phyloP scores from a whole-genome alignment of 1,140 invertebrate species.

The Antheraea pernyi region DNA sequence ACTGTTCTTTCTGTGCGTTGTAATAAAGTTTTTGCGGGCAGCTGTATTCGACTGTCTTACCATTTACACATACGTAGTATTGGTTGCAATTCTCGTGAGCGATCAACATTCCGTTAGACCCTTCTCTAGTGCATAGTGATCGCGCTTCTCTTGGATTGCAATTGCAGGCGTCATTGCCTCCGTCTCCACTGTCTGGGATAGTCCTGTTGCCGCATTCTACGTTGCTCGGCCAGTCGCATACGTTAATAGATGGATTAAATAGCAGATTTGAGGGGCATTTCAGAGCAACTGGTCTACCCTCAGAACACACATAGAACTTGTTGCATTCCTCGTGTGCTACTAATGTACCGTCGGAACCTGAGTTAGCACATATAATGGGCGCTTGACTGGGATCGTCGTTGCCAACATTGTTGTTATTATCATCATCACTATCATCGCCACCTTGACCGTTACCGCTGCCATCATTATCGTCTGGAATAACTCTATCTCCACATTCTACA shows the following conservation, averaged over 20 bases:
- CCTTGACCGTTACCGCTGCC: constrained; percentile 3
- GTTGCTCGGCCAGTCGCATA: constrained; percentile 66
- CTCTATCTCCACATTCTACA: constrained; percentile 62
- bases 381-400: constrained; percentile 18
- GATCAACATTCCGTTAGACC: constrained; percentile 35
- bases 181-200: constrained; percentile 15
- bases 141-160: constrained; percentile 31
- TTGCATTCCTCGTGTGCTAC: constrained; percentile 50
- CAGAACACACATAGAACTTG: constrained; percentile 42
- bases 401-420: constrained; percentile 10
- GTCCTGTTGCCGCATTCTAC: constrained; percentile 58
- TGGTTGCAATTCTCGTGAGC: constrained; percentile 49
- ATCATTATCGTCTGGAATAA: constrained; percentile 18
- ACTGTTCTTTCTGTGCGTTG: constrained; percentile 78
- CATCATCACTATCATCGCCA: background rate
- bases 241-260: constrained; percentile 31
- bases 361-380: constrained; percentile 31
- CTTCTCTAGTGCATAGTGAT: constrained; percentile 28
- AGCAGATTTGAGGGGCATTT: constrained; percentile 25
- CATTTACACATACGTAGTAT: constrained; percentile 42
- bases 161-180: constrained; percentile 18
- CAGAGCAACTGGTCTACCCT: constrained; percentile 25
- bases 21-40: constrained; percentile 74
- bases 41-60: constrained; percentile 44
- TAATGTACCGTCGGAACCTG: constrained; percentile 31